phyloP scores from a whole-genome alignment of 2,113 vertebrate genomes.

The Plectropomus leopardus region DNA sequence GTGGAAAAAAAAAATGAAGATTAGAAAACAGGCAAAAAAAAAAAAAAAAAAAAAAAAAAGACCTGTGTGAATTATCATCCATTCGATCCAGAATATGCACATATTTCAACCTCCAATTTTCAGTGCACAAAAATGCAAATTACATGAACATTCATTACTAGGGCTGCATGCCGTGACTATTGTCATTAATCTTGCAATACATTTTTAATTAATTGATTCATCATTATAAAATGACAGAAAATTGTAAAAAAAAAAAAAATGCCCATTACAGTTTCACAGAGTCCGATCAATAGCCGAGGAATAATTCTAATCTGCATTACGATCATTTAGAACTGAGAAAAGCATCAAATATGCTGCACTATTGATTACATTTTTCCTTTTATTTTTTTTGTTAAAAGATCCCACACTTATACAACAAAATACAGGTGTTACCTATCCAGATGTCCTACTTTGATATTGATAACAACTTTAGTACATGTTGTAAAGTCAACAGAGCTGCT shows the following conservation, averaged over 20 bases:
- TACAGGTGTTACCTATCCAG: no score
- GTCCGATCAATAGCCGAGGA: no score
- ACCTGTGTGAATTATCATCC: conserved; percentile 4
- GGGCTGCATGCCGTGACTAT: background rate
- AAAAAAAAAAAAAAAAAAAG: background rate
- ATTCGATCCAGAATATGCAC: background rate
- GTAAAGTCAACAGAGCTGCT: background rate
- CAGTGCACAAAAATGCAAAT: background rate
- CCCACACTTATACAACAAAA: no score
- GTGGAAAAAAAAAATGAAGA: conserved; percentile 10
- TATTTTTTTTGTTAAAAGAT: background rate
- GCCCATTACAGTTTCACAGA: background rate
- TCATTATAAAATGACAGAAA: background rate
- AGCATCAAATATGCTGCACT: background rate
- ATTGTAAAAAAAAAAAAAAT: background rate
- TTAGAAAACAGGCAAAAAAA: background rate
- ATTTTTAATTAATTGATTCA: background rate
- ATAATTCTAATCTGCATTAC: background rate
- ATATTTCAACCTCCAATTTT: background rate
- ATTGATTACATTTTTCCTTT: background rate
- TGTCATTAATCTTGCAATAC: background rate
- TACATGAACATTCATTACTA: background rate
- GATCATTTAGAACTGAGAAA: background rate
- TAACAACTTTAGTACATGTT: background rate
- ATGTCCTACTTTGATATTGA: background rate